Evolutionary conservation across 2,797 vertebrate species (phyloP), one percentile per base, ranked within the genome.

Genomic region (Rhodeus uyekii): DNA sequence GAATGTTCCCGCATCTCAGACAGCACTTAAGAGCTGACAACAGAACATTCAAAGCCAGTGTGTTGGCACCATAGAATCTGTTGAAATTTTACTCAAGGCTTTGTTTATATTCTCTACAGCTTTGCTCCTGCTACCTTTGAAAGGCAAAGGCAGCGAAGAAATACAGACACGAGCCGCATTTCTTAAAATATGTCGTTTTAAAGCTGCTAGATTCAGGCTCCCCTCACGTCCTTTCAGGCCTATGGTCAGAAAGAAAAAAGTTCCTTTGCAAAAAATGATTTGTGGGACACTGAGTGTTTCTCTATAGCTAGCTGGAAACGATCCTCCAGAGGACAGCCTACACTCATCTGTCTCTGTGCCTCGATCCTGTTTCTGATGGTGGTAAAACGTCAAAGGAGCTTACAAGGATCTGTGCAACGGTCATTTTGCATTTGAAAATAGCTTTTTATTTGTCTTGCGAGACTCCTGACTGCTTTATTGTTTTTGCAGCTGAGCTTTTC

Each of bases 301-400:
- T 87, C 79, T 80, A 84, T 88, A 84, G 92, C 87, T 72, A 88
- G 72, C 87, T 79, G 87, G 86, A 88, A 34, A 65, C 36, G 48
- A 84, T 86, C 55, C 61, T 85, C 82, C 65, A 53, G 72, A 72
- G 79, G 48, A 86, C 27, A 24, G 53, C 13, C 50, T 36, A 13
- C 34, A 22, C 55, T 83, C 24, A 32, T 50, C 77, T 44, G 39
- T 85, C 72, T 82, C 74, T 87, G 86, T 90, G 90, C 89, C 91
- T 89, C 91, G 93, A 90, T 88, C 84, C 75, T 93, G 91, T 93
- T 92, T 79, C 93, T 91, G 91, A 83, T 87, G 65, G 89, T 36
- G 78, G 64, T 71, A 80, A 79, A 85, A 53, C 88, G 85, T 87
- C 69, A 76, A 81, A 76, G 61, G 46, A 74, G 72, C 63, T 80